phyloP scores from a whole-genome alignment of 2,888 invertebrate species.

The Therioaphis trifolii region DNA sequence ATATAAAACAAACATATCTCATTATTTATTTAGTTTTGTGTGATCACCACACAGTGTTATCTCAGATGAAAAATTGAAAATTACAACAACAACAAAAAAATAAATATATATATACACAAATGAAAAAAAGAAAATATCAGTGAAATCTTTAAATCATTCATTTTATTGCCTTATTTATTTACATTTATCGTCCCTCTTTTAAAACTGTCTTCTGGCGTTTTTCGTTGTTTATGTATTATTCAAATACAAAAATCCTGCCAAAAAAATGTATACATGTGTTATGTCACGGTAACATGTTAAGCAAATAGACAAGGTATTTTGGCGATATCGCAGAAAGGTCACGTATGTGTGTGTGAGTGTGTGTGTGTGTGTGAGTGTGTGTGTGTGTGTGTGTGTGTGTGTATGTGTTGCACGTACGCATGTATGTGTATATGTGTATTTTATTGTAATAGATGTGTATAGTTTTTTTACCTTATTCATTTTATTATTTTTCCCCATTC shows the following conservation, averaged over 20 bases:
- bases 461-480: slow-evolving; percentile 53
- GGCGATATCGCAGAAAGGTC: slow-evolving; percentile 63
- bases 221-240: slow-evolving; percentile 57
- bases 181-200: slow-evolving; percentile 44
- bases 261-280: slow-evolving; percentile 52
- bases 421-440: neutral
- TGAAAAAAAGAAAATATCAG: slow-evolving; percentile 15
- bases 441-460: slow-evolving; percentile 53
- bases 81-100: neutral
- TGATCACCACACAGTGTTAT: neutral
- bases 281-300: slow-evolving; percentile 57
- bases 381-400: neutral
- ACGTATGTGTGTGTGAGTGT: slow-evolving; percentile 46
- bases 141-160: slow-evolving; percentile 47
- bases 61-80: neutral
- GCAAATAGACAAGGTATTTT: slow-evolving; percentile 56
- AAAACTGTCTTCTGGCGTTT: slow-evolving; percentile 55
- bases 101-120: too few species aligned
- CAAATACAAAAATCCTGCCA: slow-evolving; percentile 56
- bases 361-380: neutral
- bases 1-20: neutral
- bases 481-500: slow-evolving; percentile 54
- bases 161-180: slow-evolving; percentile 54
- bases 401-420: neutral
- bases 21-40: neutral